Percentiles rank a stretch among this genome's conserved stretches.
Conservation (phyloP, 2,797 vertebrate species). For the Eremophila alpestris region DNA sequence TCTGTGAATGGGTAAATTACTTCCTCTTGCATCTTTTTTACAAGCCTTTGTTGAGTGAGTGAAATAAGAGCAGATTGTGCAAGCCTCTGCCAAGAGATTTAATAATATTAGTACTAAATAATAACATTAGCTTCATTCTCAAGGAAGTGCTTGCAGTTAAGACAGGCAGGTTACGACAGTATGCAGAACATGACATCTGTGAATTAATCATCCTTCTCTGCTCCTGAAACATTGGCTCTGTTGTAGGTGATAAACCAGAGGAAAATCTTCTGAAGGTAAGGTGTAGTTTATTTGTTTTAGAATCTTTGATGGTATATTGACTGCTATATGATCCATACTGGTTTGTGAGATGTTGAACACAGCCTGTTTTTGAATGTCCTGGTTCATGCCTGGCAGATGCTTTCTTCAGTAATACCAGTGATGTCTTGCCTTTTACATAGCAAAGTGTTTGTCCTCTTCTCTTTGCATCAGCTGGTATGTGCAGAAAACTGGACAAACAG, state of each 20-base stretch:
- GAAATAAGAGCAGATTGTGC: conserved; percentile 50
- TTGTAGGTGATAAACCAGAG: conserved; percentile 11
- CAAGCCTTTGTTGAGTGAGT: conserved; percentile 46
- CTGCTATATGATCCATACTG: neutral
- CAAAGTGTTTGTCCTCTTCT: neutral
- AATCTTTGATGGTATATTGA: conserved; percentile 29
- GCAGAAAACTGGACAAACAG: neutral
- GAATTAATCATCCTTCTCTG: neutral
- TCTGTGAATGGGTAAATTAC: conserved; percentile 57
- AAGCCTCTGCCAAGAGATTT: conserved; percentile 53
- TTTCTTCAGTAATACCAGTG: neutral
- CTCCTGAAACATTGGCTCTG: neutral
- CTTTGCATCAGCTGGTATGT: neutral
- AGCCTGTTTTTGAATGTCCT: conserved; percentile 23
- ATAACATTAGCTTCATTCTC: conserved; percentile 34
- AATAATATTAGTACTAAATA: conserved; percentile 66
- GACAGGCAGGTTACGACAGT: conserved; percentile 39
- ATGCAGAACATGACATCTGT: neutral
- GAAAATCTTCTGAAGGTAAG: conserved; percentile 17
- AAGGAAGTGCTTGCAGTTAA: neutral
- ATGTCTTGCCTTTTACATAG: neutral
- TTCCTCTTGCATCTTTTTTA: conserved; percentile 59
- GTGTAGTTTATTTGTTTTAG: conserved; percentile 30
- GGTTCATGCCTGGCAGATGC: neutral
- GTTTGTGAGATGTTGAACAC: neutral